A percentile compares a stretch with the other conserved stretches of the same genome.
phyloP scores from a whole-genome alignment of 2,888 invertebrate genomes.

The Cheilosia impressa region DNA sequence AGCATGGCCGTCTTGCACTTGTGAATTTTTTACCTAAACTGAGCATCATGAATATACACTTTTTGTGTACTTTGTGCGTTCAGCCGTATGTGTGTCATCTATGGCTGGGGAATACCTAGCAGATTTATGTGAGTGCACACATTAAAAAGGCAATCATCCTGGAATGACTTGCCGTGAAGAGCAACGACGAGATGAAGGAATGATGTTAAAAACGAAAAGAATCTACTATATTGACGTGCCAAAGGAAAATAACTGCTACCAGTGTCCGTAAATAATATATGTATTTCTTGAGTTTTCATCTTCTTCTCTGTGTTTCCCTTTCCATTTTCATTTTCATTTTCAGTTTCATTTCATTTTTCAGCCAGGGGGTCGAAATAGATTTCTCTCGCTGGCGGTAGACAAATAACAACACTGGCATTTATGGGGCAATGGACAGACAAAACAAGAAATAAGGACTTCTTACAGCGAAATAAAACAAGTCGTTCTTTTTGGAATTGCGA shows the following conservation, averaged over 20 bases:
- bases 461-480: not conserved
- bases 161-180: constrained; percentile 57
- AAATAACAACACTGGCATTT: constrained; percentile 30
- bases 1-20: constrained; percentile 21
- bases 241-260: constrained; percentile 25
- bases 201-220: constrained; percentile 37
- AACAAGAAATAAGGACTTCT: not conserved
- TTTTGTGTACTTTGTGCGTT: not conserved
- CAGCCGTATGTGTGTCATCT: not conserved
- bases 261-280: constrained; percentile 71
- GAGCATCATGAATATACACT: constrained; percentile 34
- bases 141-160: constrained; percentile 57
- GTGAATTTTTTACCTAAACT: constrained; percentile 43
- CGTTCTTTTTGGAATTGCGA: not conserved
- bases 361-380: constrained; percentile 8
- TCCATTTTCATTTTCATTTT: constrained; percentile 9
- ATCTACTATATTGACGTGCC: constrained; percentile 17
- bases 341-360: not conserved
- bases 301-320: constrained; percentile 18
- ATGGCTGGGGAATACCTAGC: constrained; percentile 37
- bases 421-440: constrained; percentile 28
- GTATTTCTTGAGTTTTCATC: constrained; percentile 50
- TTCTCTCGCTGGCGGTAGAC: constrained; percentile 18
- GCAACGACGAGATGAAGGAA: constrained; percentile 35
- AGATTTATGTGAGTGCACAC: constrained; percentile 40